These are phyloP conservation scores for Melanotaenia duboulayi DNA, from an alignment of 2,113 vertebrate genomes.

Conservation along the genomic window DNA sequence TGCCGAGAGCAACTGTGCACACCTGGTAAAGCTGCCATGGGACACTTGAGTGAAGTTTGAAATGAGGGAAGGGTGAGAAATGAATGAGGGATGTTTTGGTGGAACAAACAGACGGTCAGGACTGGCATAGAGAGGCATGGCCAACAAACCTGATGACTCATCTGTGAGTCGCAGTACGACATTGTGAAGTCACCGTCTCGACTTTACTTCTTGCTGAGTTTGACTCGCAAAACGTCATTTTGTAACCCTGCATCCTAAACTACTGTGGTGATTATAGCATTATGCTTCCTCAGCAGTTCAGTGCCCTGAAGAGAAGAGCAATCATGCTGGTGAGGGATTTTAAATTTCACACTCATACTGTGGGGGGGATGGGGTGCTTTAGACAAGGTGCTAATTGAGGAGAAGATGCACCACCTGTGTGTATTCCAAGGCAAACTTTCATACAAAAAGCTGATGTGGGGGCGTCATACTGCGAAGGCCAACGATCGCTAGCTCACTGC, in stretches of 20 bases:
- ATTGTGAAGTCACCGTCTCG: slow-evolving; percentile 61
- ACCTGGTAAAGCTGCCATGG: slow-evolving; percentile 63
- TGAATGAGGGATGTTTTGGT: slow-evolving; percentile 24
- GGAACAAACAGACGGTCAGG: slow-evolving; percentile 57
- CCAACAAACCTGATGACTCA: slow-evolving; percentile 67
- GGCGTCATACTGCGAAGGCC: slow-evolving; percentile 47
- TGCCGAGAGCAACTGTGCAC: slow-evolving; percentile 62
- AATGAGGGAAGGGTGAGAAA: slow-evolving; percentile 10
- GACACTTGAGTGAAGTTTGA: slow-evolving; percentile 30
- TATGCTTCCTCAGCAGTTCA: slow-evolving; percentile 69
- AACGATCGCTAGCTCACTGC: slow-evolving; percentile 18
- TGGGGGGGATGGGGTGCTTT: slow-evolving; percentile 47
- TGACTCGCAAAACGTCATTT: slow-evolving; percentile 43
- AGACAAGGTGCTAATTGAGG: slow-evolving; percentile 77
- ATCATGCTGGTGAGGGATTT: slow-evolving; percentile 45
- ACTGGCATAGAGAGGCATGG: slow-evolving; percentile 40
- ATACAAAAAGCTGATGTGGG: slow-evolving; percentile 61
- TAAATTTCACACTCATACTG: slow-evolving; percentile 61
- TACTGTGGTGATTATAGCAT: slow-evolving; percentile 71
- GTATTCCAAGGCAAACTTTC: slow-evolving; percentile 46
- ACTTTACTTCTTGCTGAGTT: slow-evolving; percentile 53
- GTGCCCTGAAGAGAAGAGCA: slow-evolving; percentile 50
- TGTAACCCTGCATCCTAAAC: slow-evolving; percentile 39
- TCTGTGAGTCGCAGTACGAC: slow-evolving; percentile 45
- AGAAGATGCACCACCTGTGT: slow-evolving; percentile 53